Conservation (phyloP, 2,113 vertebrate species). For the Gymnorhina tibicen region DNA sequence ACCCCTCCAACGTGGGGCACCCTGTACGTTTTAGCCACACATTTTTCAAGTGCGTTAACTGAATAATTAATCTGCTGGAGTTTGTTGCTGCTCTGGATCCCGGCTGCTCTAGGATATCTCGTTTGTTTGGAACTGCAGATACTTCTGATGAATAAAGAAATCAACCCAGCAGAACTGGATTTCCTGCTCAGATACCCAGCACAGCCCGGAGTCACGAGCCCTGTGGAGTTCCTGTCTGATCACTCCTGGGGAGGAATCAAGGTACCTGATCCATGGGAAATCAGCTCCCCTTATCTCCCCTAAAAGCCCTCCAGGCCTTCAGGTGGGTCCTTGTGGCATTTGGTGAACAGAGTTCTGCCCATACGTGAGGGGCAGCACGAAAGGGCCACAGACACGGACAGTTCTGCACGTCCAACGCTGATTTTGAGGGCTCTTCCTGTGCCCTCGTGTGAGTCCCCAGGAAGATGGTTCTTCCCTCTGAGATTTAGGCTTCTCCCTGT, state of each 20-base stretch:
- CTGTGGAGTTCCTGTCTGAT: slow-evolving; percentile 90
- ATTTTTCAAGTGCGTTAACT: rapidly evolving
- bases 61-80: not conserved
- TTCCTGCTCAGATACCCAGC: slow-evolving; percentile 90
- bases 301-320: not conserved
- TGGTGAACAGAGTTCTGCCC: not conserved
- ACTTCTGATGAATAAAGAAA: slow-evolving; percentile 87
- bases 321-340: not conserved
- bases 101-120: not conserved
- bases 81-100: not conserved
- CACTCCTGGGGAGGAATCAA: slow-evolving; percentile 93
- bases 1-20: not conserved
- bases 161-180: slow-evolving; percentile 81
- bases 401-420: not conserved
- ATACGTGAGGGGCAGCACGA: not conserved
- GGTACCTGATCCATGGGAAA: slow-evolving; percentile 62
- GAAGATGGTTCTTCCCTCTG: not conserved
- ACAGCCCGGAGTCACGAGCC: slow-evolving; percentile 76
- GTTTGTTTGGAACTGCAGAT: slow-evolving; percentile 72
- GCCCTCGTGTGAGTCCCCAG: not conserved
- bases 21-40: not conserved
- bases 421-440: not conserved
- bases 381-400: not conserved
- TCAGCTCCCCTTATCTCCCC: not conserved
- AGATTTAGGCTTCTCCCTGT: not conserved